Conservation (phyloP, 2,113 vertebrate species). For the Eudyptes chrysolophus region DNA sequence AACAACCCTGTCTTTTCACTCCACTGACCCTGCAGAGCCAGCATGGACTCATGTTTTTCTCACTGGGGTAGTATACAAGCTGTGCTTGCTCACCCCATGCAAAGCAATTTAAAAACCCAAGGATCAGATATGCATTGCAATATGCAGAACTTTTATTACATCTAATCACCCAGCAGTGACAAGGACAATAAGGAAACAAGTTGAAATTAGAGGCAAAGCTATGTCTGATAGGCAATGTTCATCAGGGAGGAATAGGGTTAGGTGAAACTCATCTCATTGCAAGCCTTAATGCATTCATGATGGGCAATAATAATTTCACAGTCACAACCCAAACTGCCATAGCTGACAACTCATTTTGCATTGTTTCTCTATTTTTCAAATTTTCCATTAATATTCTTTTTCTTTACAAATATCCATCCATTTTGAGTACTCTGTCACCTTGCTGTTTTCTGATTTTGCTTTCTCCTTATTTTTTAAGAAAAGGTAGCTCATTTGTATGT, state of each 20-base stretch:
- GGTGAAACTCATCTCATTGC: neutral
- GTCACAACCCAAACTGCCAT: neutral
- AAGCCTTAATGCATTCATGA: neutral
- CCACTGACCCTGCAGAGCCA: accelerated
- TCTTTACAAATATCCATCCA: neutral
- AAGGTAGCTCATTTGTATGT: neutral
- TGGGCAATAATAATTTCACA: neutral
- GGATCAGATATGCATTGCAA: neutral
- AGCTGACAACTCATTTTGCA: neutral
- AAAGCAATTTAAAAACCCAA: neutral
- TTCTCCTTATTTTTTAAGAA: neutral
- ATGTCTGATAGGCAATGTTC: neutral
- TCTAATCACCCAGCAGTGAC: neutral
- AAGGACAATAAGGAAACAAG: neutral
- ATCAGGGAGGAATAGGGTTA: neutral
- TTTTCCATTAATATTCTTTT: neutral
- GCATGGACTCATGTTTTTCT: neutral
- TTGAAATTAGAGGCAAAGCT: neutral
- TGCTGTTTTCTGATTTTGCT: neutral
- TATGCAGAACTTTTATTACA: neutral
- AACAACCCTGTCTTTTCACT: neutral
- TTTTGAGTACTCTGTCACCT: neutral
- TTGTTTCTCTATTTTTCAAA: neutral
- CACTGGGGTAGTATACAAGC: neutral
- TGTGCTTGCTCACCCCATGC: neutral